These are phyloP conservation scores for Setophaga coronata DNA, from an alignment of 2,113 vertebrate species.

Conservation along the genomic window DNA sequence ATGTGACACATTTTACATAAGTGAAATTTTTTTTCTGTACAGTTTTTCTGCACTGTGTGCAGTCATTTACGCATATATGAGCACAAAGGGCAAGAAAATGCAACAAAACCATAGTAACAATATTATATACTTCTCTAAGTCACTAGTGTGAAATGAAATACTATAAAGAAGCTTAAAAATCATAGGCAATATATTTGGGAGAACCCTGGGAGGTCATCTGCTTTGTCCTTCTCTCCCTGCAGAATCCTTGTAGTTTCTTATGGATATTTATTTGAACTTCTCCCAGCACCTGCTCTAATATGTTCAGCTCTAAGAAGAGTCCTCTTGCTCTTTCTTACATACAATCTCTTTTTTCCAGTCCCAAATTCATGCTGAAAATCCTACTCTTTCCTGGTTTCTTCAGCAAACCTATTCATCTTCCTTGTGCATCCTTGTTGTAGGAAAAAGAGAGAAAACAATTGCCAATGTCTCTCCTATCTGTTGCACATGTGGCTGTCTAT, in stretches of 20 bases:
- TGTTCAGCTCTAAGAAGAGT: neutral
- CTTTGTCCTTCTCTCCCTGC: neutral
- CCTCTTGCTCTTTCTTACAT: neutral
- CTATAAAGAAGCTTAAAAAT: neutral
- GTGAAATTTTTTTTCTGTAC: neutral
- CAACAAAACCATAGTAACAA: neutral
- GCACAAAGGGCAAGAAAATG: neutral
- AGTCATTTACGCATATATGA: neutral
- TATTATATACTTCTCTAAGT: neutral
- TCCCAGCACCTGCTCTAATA: neutral
- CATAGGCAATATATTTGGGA: neutral
- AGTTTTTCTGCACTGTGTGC: neutral
- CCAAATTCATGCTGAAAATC: neutral
- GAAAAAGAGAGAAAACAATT: neutral
- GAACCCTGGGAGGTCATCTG: neutral
- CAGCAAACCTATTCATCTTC: neutral
- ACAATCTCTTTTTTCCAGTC: neutral
- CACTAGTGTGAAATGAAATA: neutral
- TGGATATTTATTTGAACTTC: neutral
- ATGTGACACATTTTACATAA: neutral
- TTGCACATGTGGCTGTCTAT: neutral
- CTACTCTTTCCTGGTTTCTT: neutral
- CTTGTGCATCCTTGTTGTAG: neutral
- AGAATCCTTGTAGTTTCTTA: neutral
- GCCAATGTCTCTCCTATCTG: neutral